These are phyloP conservation scores for Rhaphigaster nebulosa DNA, from an alignment of 2,888 invertebrate genomes.

Conservation along the genomic window DNA sequence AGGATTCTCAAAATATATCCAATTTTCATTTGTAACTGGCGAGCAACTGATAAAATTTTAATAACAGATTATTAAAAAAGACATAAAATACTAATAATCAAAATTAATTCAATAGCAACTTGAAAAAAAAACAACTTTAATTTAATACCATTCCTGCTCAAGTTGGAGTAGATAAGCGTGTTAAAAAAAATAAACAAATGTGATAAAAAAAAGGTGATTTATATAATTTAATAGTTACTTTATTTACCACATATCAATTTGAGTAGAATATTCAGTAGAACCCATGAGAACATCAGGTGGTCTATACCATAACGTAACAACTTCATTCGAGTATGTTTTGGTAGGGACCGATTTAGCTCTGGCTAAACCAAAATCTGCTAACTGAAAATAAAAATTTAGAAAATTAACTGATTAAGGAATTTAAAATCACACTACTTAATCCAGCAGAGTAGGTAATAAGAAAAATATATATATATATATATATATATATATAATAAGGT, in stretches of 20 bases:
- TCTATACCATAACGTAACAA: conserved; percentile 77
- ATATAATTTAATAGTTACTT: conserved; percentile 12
- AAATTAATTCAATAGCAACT: background rate
- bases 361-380: conserved; percentile 71
- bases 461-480: background rate
- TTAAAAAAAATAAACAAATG: background rate
- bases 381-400: conserved; percentile 65
- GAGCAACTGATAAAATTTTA: too few relatives aligned
- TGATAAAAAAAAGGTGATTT: background rate
- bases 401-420: background rate
- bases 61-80: too few relatives aligned
- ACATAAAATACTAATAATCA: background rate
- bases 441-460: background rate
- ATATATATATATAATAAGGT: too few relatives aligned
- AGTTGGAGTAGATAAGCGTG: background rate
- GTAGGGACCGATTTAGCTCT: conserved; percentile 75
- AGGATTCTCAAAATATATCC: too few relatives aligned
- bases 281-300: conserved; percentile 77
- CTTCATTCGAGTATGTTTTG: conserved; percentile 77
- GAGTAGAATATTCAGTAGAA: conserved; percentile 77
- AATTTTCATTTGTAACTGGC: too few relatives aligned
- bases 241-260: conserved; percentile 77
- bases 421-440: background rate
- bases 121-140: background rate
- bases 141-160: background rate